Percentiles rank a stretch among this genome's conserved stretches.
Conservation (phyloP, 2,113 vertebrate genomes). For the Abramis brama region DNA sequence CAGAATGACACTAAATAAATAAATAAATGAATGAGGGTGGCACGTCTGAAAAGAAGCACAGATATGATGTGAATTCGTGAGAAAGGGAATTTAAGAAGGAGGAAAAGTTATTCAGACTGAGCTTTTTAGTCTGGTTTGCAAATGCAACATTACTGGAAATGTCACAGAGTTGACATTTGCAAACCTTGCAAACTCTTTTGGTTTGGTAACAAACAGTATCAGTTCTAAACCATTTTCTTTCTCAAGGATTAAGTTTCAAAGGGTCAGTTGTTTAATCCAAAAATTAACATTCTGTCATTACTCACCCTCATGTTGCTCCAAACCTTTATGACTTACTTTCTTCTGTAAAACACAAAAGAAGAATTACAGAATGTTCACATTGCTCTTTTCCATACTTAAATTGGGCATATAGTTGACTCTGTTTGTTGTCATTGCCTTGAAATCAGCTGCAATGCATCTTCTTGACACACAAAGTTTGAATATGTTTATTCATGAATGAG, state of each 20-base stretch:
- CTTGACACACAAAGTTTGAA: neutral
- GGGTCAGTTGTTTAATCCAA: neutral
- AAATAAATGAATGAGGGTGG: conserved; percentile 16
- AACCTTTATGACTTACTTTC: neutral
- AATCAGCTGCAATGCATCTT: neutral
- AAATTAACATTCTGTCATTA: neutral
- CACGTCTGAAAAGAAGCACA: conserved; percentile 26
- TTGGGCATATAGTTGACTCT: neutral
- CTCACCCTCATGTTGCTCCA: neutral
- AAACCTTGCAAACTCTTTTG: conserved; percentile 14
- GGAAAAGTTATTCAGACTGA: conserved; percentile 4
- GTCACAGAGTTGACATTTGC: conserved; percentile 51
- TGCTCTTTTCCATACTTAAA: too few species aligned
- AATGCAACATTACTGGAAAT: conserved; percentile 20
- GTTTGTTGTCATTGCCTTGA: neutral
- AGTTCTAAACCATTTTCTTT: neutral
- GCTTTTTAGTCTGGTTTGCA: neutral
- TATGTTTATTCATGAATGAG: neutral
- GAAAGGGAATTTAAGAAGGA: conserved; percentile 29
- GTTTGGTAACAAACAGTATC: conserved; percentile 15
- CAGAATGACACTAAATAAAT: conserved; percentile 39
- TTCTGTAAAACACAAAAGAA: too few species aligned
- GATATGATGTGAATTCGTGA: neutral
- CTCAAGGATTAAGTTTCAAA: neutral
- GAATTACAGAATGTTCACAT: too few species aligned